A percentile compares a stretch with the other conserved stretches of the same genome.
Evolutionary conservation across 2,797 vertebrate species (phyloP).

Genomic region (Austrolebias charrua): DNA sequence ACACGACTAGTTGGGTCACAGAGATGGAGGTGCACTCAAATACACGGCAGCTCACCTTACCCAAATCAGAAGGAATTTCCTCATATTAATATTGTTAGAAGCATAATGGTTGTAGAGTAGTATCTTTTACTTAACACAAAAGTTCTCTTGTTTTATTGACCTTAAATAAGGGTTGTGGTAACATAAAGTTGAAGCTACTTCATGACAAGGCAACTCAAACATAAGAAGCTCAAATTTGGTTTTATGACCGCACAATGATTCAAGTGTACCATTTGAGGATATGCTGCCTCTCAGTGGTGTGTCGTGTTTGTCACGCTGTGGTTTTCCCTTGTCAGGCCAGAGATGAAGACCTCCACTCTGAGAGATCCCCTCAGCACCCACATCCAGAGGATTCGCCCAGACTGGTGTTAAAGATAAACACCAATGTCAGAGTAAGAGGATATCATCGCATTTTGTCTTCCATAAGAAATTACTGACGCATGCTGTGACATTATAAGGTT

Average conservation of each 20-base stretch:
- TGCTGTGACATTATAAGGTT: constrained; percentile 26
- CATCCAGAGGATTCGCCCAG: constrained; percentile 75
- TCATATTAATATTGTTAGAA: constrained; percentile 65
- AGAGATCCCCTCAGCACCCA: constrained; percentile 74
- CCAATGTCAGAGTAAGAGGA: constrained; percentile 77
- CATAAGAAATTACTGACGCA: constrained; percentile 16
- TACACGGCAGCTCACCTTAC: constrained; percentile 70
- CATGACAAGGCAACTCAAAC: constrained; percentile 42
- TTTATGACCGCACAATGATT: constrained; percentile 40
- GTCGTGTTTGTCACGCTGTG: constrained; percentile 43
- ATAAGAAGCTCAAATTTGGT: constrained; percentile 44
- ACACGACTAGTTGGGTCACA: constrained; percentile 74
- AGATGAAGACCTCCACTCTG: constrained; percentile 77
- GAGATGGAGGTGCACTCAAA: constrained; percentile 69
- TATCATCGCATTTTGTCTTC: constrained; percentile 45
- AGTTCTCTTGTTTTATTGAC: constrained; percentile 38
- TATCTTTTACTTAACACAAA: constrained; percentile 19
- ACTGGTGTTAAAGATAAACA: constrained; percentile 79
- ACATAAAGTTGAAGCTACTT: constrained; percentile 25
- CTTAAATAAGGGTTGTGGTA: constrained; percentile 33
- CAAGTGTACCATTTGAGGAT: constrained; percentile 15
- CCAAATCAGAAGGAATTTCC: constrained; percentile 75
- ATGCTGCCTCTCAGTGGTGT: constrained; percentile 20
- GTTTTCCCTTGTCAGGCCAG: constrained; percentile 71
- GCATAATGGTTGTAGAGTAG: constrained; percentile 37